Conservation (phyloP, 2,797 vertebrate species). For the Hyperoplus lanceolatus region DNA sequence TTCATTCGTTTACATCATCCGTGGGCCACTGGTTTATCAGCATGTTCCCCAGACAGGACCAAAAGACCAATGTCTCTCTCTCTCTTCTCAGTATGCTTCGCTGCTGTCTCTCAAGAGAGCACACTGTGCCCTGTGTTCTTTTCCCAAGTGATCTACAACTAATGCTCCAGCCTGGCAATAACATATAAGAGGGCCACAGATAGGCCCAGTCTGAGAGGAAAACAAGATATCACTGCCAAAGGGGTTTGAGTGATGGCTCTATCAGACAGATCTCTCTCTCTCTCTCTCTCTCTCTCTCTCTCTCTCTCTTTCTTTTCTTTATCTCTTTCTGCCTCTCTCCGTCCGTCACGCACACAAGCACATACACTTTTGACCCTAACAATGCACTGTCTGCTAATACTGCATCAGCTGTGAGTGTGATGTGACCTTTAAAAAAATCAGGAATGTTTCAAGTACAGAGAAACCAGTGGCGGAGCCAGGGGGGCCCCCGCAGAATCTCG, state of each 20-base stretch:
- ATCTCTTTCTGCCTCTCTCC: constrained; percentile 40
- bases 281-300: constrained; percentile 35
- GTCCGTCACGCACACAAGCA: constrained; percentile 47
- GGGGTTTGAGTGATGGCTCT: constrained; percentile 79
- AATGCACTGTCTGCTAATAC: constrained; percentile 34
- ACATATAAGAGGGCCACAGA: constrained; percentile 69
- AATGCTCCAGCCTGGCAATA: constrained; percentile 69
- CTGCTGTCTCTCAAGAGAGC: constrained; percentile 53
- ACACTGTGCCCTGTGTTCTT: constrained; percentile 45
- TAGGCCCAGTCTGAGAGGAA: constrained; percentile 73
- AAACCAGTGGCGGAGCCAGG: too few relatives aligned
- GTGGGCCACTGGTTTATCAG: constrained; percentile 42
- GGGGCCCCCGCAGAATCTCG: too few relatives aligned
- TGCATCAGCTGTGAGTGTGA: constrained; percentile 17
- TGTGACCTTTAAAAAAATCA: constrained; percentile 15
- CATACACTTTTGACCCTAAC: constrained; percentile 38
- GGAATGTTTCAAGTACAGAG: constrained; percentile 25
- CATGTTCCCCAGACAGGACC: constrained; percentile 22
- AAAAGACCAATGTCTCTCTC: constrained; percentile 34
- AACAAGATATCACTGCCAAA: constrained; percentile 83
- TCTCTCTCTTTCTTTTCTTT: constrained; percentile 43
- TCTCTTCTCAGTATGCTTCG: constrained; percentile 45
- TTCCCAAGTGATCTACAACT: constrained; percentile 78
- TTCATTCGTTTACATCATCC: constrained; percentile 54
- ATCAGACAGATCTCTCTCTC: constrained; percentile 52